Evolutionary conservation across 2,888 invertebrate genomes (phyloP).

Genomic region (Cecidostiba fungosa): DNA sequence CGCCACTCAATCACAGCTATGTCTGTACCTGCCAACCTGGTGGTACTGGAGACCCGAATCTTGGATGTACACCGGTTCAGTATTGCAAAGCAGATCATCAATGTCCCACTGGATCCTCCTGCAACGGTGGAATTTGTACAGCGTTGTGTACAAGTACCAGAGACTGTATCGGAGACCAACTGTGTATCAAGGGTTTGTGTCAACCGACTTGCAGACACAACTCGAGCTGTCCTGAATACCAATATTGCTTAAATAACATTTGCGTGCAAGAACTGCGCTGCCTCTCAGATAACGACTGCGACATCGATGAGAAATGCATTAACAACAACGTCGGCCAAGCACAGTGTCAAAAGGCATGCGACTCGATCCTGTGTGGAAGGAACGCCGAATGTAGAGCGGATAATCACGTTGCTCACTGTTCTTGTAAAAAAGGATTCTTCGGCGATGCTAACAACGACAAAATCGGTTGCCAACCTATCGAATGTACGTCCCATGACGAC

Average conservation of each 20-base stretch:
- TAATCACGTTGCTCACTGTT: conserved; percentile 88
- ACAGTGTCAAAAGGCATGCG: conserved; percentile 89
- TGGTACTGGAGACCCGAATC: conserved; percentile 91
- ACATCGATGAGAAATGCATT: conserved; percentile 87
- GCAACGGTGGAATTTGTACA: conserved; percentile 90
- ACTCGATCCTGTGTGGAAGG: conserved; percentile 88
- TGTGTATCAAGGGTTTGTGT: conserved; percentile 93
- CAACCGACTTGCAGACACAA: conserved; percentile 91
- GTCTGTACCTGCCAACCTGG: conserved; percentile 92
- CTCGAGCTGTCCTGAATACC: conserved; percentile 91
- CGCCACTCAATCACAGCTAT: conserved; percentile 89
- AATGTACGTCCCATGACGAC: conserved; percentile 87
- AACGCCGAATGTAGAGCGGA: conserved; percentile 90
- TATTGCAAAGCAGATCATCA: conserved; percentile 91
- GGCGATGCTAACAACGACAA: conserved; percentile 88
- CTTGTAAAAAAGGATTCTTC: conserved; percentile 89
- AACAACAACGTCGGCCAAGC: conserved; percentile 87
- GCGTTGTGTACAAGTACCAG: conserved; percentile 90
- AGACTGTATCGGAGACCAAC: conserved; percentile 92
- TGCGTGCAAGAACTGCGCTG: conserved; percentile 92
- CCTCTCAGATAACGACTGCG: conserved; percentile 87
- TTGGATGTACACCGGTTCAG: conserved; percentile 91
- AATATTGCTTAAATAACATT: conserved; percentile 91
- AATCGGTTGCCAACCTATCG: conserved; percentile 89
- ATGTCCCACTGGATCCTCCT: conserved; percentile 92